Evolutionary conservation across 2,113 vertebrate species (phyloP).

Genomic region (Boulengeromyrus knoepffleri): DNA sequence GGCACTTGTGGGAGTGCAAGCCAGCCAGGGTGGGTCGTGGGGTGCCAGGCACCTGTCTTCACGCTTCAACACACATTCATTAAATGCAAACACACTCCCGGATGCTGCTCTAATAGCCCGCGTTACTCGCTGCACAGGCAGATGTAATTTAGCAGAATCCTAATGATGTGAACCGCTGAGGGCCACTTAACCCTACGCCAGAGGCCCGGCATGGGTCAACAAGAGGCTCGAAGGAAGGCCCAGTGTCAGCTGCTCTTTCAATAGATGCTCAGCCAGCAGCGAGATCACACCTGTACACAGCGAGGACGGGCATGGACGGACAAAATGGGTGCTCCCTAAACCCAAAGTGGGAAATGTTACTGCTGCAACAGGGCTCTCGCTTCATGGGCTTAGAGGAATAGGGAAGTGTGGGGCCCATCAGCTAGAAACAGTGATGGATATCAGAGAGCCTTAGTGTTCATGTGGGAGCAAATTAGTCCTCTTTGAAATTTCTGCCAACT

Average conservation of each 20-base stretch:
- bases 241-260: background rate
- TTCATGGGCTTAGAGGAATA: background rate
- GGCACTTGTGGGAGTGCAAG: background rate
- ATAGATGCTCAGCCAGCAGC: background rate
- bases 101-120: background rate
- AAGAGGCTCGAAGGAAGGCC: background rate
- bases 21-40: background rate
- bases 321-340: background rate
- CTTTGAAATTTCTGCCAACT: background rate
- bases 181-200: background rate
- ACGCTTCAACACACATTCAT: conserved; percentile 7
- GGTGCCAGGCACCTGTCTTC: background rate
- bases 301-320: background rate
- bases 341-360: background rate
- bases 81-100: conserved; percentile 12
- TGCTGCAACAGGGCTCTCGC: background rate
- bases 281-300: background rate
- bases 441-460: background rate
- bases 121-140: background rate
- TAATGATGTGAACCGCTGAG: background rate
- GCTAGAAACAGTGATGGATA: background rate
- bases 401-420: background rate
- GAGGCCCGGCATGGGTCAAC: background rate
- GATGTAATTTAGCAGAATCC: background rate
- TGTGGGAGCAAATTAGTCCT: background rate